Percentiles rank a stretch among this genome's conserved stretches.
These are phyloP conservation scores for Pelmatolapia mariae DNA, from an alignment of 2,113 vertebrate species.

Conservation along the genomic window DNA sequence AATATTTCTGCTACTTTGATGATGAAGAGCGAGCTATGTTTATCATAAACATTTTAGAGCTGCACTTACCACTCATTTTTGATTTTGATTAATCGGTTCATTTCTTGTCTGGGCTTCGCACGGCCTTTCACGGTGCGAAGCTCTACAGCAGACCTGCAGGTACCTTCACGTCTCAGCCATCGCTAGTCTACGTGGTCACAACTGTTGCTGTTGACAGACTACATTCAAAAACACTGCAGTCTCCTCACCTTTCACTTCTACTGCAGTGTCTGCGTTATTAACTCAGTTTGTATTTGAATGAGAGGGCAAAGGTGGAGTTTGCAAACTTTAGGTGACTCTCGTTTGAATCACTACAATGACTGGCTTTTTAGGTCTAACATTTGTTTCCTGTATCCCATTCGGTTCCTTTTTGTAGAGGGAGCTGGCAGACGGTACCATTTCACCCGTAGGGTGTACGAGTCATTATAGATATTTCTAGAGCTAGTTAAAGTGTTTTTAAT, in stretches of 20 bases:
- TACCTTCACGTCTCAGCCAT: not conserved
- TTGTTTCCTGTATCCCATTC: conserved; percentile 70
- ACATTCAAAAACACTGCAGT: not conserved
- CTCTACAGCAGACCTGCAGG: not conserved
- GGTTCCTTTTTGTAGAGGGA: conserved; percentile 65
- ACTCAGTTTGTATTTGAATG: not conserved
- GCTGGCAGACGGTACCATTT: conserved; percentile 67
- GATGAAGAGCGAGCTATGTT: not conserved
- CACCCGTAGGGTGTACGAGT: not conserved
- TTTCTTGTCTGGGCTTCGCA: not conserved
- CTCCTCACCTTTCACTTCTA: not conserved
- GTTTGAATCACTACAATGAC: not conserved
- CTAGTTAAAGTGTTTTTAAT: rapidly evolving
- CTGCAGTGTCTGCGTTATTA: not conserved
- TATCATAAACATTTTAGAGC: not conserved
- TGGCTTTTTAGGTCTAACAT: conserved; percentile 3
- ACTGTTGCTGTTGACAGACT: not conserved
- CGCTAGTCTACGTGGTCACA: not conserved
- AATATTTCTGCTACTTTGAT: not conserved
- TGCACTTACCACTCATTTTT: not conserved
- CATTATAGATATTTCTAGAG: not conserved
- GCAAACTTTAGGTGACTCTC: not conserved
- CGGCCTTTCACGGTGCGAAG: not conserved
- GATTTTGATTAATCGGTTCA: not conserved
- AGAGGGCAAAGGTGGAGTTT: not conserved